Base-by-base conservation (phyloP, 2,113 vertebrate species). In the Gadus macrocephalus region DNA sequence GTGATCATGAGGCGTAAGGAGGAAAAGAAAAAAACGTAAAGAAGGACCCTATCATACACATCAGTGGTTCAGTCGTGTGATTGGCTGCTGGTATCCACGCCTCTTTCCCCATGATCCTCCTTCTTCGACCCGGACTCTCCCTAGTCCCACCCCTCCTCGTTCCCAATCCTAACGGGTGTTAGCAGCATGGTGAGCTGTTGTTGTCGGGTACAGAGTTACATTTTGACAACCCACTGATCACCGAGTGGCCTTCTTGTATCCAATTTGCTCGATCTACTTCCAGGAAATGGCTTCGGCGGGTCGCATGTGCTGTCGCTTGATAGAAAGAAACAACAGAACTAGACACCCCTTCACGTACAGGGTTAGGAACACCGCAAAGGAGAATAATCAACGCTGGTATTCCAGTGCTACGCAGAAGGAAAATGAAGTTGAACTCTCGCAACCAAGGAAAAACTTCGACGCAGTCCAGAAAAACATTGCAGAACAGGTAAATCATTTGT, bases 371-470 rank as follows among this genome's bases (percentile, higher is more conserved):
- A 0, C 73, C 15, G 16, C n/a, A 0, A 64, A 22, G 2, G n/a
- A 22, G 1, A 67, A 20, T 62, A 4, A 15, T 3, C 62, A 5
- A 61, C 75, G 84, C 17, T 73, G 63, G 19, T 90, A 68, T 25
- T 86, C 86, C 35, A 53, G 90, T 11, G 86, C 79, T 59, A 88
- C 84, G 66, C 83, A 73, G 58, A 63, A 78, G 65, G 80, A 90
- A 58, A 87, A 80, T 6, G 64, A 83, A 65, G 15, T 85, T 77
- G 76, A 86, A 77, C 58, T 78, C 12, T 42, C 76, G 16, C 67
- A 84, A 22, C 25, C 76, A 49, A 67, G 80, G 60, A 27, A 80
- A n/a, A 79, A 83, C 81, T 80, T 83, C 8, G 5, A 55, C 3
- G n/a, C 71, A 5, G 53, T 83, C 22, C 12, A 12, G 20, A 79